Evolutionary conservation across 2,113 vertebrate species (phyloP).

Genomic region (Ciconia boyciana): DNA sequence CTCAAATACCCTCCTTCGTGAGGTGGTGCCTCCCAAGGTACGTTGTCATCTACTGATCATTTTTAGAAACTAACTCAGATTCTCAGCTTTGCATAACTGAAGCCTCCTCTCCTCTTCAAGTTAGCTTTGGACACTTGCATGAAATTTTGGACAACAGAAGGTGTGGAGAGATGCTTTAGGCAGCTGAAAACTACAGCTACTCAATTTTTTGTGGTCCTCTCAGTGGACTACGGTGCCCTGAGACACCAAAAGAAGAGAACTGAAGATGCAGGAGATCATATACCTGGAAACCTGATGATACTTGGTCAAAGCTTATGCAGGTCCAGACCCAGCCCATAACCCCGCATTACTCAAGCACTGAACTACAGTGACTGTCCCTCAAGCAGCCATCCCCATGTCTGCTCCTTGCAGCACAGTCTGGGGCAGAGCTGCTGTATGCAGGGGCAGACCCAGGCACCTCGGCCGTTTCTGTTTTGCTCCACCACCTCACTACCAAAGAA

Average conservation of each 20-base stretch:
- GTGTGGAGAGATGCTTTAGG: not conserved
- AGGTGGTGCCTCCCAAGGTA: not conserved
- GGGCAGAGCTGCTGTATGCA: accelerated
- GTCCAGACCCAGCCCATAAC: not conserved
- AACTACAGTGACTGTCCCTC: not conserved
- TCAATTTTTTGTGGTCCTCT: not conserved
- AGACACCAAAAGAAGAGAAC: not conserved
- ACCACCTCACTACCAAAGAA: not conserved
- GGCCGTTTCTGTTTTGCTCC: not conserved
- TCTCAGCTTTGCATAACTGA: not conserved
- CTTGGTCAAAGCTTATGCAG: not conserved
- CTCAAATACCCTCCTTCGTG: not conserved
- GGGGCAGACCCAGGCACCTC: not conserved
- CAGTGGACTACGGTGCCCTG: too few species aligned
- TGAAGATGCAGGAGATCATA: not conserved
- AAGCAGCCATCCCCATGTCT: not conserved
- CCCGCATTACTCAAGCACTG: accelerated
- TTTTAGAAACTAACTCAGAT: not conserved
- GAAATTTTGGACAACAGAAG: not conserved
- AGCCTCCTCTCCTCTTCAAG: not conserved
- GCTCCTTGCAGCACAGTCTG: not conserved
- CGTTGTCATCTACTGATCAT: not conserved
- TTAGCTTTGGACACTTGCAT: not conserved
- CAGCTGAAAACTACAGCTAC: not conserved
- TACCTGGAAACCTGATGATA: not conserved